phyloP scores from a whole-genome alignment of 2,797 vertebrate genomes.

The Iguana delicatissima region DNA sequence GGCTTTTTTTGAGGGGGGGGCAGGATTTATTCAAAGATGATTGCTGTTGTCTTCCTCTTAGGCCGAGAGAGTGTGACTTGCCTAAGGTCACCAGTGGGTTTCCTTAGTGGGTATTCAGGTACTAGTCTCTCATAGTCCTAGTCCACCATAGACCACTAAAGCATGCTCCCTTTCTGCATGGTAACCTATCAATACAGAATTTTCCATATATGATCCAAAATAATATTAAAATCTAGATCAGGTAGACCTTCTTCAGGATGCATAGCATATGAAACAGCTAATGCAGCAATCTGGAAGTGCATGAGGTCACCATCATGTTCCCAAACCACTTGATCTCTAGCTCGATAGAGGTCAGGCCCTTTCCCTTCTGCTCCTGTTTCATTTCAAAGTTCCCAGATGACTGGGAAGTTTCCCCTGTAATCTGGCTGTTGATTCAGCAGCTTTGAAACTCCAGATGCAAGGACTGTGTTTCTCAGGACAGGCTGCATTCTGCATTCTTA shows the following conservation, averaged over 20 bases:
- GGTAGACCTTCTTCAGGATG: neutral
- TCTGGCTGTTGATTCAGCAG: constrained; percentile 47
- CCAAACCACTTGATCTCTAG: neutral
- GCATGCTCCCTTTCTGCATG: no score
- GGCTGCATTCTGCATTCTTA: constrained; percentile 42
- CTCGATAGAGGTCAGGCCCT: constrained; percentile 41
- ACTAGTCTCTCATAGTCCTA: no score
- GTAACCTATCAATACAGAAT: neutral
- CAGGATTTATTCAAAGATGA: no score
- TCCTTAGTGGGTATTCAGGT: no score
- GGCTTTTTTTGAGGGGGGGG: no score
- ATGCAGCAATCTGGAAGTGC: neutral
- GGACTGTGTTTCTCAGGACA: constrained; percentile 46
- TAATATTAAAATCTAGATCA: constrained; percentile 1
- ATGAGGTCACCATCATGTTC: neutral
- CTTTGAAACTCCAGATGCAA: constrained; percentile 42
- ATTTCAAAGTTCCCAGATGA: constrained; percentile 33
- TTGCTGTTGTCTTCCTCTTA: no score
- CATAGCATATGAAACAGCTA: neutral
- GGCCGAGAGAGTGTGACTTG: no score
- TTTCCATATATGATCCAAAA: neutral
- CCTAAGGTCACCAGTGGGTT: no score
- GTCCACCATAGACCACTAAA: no score
- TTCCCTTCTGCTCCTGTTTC: constrained; percentile 38
- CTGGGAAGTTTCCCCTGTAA: neutral